These are phyloP conservation scores for Lucilia cuprina DNA, from an alignment of 1,140 invertebrate species.

Conservation along the genomic window DNA sequence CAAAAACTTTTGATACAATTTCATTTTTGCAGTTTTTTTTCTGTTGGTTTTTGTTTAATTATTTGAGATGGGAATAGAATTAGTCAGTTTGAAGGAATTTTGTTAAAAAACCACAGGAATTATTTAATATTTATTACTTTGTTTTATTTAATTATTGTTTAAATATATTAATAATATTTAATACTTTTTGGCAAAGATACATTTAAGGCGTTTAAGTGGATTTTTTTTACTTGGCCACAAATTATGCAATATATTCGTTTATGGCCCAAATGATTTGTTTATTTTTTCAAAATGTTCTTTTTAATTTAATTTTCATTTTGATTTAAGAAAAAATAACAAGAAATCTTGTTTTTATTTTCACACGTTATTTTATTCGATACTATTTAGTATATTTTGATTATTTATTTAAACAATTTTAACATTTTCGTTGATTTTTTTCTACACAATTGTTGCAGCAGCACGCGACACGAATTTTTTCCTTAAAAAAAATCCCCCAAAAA, in stretches of 20 bases:
- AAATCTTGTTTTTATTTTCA: not conserved
- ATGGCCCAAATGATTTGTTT: constrained; percentile 28
- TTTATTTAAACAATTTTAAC: not conserved
- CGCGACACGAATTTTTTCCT: constrained; percentile 2
- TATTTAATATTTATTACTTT: not conserved
- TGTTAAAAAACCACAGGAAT: not conserved
- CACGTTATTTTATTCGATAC: not conserved
- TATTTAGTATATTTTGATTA: too few relatives aligned
- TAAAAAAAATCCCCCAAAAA: too few relatives aligned
- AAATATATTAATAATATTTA: not conserved
- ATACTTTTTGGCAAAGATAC: not conserved
- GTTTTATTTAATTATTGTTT: not conserved
- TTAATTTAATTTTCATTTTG: not conserved
- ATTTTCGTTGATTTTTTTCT: not conserved
- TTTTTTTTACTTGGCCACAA: not conserved
- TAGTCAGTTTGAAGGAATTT: not conserved
- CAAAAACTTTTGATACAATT: too few relatives aligned
- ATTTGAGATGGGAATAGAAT: not conserved
- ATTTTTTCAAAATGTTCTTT: not conserved
- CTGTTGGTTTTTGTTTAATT: too few relatives aligned
- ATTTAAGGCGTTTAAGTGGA: not conserved
- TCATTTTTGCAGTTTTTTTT: too few relatives aligned
- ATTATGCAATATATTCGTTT: constrained; percentile 31
- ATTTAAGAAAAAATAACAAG: not conserved
- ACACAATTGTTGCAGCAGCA: not conserved